Conservation (phyloP, 2,888 invertebrate genomes). For the Epinotia brunnichana region DNA sequence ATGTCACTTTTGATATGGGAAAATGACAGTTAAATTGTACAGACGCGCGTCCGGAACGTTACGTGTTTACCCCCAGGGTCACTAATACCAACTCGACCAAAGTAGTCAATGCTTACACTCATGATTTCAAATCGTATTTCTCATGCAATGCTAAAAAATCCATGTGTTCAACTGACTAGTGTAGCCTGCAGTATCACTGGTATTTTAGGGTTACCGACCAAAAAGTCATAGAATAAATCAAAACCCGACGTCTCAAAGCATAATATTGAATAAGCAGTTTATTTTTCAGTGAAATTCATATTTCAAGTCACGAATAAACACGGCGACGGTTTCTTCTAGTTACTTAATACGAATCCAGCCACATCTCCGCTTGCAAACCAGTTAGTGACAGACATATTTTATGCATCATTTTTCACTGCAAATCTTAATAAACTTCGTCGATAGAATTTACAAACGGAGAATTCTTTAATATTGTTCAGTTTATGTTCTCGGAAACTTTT, state of each 20-base stretch:
- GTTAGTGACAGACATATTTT: not conserved
- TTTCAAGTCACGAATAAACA: not conserved
- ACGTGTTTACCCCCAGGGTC: too few relatives aligned
- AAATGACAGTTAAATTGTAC: too few relatives aligned
- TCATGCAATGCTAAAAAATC: not conserved
- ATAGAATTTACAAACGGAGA: not conserved
- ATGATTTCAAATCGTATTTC: not conserved
- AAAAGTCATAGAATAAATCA: not conserved
- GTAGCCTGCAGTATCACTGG: not conserved
- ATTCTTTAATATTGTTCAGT: too few relatives aligned
- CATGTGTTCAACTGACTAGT: too few relatives aligned
- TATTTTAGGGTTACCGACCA: not conserved
- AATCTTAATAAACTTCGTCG: not conserved
- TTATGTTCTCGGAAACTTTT: too few relatives aligned
- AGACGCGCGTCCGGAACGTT: too few relatives aligned
- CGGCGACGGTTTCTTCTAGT: not conserved
- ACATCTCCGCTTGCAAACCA: not conserved
- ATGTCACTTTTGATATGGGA: too few relatives aligned
- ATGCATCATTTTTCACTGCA: too few relatives aligned
- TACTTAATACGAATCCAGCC: not conserved
- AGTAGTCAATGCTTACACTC: too few relatives aligned
- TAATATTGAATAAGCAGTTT: constrained; percentile 21
- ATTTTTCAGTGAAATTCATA: constrained; percentile 8
- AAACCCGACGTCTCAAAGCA: not conserved
- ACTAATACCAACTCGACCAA: too few relatives aligned